Evolutionary conservation across 1,140 invertebrate species (phyloP).

Genomic region (Alviniconcha marisindica): DNA sequence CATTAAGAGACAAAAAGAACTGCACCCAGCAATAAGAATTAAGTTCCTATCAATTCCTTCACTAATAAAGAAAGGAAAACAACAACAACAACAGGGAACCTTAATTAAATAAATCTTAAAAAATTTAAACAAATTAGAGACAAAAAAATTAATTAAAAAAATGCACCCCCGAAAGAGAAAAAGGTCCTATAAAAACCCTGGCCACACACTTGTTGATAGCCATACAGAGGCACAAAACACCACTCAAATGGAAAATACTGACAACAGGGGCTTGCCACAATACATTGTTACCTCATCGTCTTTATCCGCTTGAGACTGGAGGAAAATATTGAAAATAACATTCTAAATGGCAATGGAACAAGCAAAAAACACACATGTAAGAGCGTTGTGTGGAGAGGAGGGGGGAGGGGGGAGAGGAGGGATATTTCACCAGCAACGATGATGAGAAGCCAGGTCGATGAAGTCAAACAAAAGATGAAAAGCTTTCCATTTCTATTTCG

Average conservation of each 20-base stretch:
- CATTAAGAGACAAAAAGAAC: too few relatives aligned
- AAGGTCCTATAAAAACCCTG: neutral
- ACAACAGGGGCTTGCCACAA: slow-evolving; percentile 1
- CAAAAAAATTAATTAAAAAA: neutral
- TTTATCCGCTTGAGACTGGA: slow-evolving; percentile 37
- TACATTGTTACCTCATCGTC: slow-evolving; percentile 23
- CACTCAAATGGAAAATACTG: slow-evolving; percentile 1
- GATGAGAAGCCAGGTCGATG: too few relatives aligned
- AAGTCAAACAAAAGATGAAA: too few relatives aligned
- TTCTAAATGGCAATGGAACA: neutral
- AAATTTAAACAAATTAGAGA: too few relatives aligned
- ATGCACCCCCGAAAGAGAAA: too few relatives aligned
- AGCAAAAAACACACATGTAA: neutral
- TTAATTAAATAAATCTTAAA: too few relatives aligned
- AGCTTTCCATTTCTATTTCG: too few relatives aligned
- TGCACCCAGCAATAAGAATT: too few relatives aligned
- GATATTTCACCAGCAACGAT: too few relatives aligned
- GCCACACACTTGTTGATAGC: neutral
- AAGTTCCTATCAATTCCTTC: too few relatives aligned
- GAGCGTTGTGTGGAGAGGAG: neutral
- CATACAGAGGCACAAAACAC: neutral
- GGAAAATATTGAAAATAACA: slow-evolving; percentile 4
- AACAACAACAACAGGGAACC: too few relatives aligned
- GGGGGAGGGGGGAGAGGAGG: neutral
- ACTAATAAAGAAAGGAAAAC: too few relatives aligned